A percentile compares a stretch with the other conserved stretches of the same genome.
phyloP scores from a whole-genome alignment of 1,140 invertebrate species.

The Homarus americanus region DNA sequence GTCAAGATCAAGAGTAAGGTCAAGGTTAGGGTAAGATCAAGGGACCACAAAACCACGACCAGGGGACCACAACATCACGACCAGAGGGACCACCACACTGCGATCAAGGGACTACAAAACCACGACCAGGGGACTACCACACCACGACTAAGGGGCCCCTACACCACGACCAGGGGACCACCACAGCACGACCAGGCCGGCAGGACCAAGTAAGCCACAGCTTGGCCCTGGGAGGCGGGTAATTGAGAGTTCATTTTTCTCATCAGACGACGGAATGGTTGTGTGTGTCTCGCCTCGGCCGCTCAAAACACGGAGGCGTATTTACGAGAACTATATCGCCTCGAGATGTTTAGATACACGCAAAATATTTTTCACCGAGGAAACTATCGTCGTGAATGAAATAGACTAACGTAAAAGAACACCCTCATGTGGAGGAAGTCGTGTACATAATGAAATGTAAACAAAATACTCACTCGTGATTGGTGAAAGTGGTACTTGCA shows the following conservation, averaged over 20 bases:
- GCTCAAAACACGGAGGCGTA: not conserved
- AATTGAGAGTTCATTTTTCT: conserved; percentile 1
- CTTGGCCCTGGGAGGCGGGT: too few relatives aligned
- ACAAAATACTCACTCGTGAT: conserved; percentile 52
- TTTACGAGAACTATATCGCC: not conserved
- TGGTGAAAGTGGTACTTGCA: conserved; percentile 32
- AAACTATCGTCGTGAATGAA: not conserved
- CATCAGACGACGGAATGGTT: not conserved
- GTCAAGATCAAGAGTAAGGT: too few relatives aligned
- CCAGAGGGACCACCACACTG: too few relatives aligned
- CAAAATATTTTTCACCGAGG: not conserved
- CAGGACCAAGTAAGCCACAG: not conserved
- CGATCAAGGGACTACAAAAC: not conserved
- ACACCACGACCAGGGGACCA: not conserved
- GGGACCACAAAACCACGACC: too few relatives aligned
- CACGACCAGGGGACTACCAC: not conserved
- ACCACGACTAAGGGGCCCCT: not conserved
- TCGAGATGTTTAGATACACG: not conserved
- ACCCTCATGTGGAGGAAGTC: conserved; percentile 28
- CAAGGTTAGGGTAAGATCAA: too few relatives aligned
- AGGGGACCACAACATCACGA: too few relatives aligned
- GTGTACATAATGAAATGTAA: conserved; percentile 56
- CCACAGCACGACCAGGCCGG: not conserved
- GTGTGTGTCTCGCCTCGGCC: not conserved
- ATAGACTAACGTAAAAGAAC: not conserved